Evolutionary conservation across 2,797 vertebrate genomes (phyloP).

Genomic region (Forpus xanthops): DNA sequence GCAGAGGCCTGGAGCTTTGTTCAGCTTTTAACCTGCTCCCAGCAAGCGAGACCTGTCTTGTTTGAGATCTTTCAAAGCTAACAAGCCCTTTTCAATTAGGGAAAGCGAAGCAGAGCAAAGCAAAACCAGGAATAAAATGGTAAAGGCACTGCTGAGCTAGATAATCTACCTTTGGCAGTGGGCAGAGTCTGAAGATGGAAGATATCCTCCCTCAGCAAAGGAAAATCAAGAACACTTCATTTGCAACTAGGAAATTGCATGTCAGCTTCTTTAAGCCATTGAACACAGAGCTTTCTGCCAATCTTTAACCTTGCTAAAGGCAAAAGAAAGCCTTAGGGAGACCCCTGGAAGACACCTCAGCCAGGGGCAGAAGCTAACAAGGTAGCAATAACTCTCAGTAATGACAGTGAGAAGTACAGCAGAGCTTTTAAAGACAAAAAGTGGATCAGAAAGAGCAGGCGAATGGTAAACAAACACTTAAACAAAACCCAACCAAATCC

Average conservation of each 20-base stretch:
- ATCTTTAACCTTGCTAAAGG: background rate
- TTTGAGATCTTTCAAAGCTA: background rate
- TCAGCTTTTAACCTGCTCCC: background rate
- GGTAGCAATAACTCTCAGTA: background rate
- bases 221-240: background rate
- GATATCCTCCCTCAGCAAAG: background rate
- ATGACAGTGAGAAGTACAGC: fast-evolving
- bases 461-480: background rate
- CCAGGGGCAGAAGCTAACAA: background rate
- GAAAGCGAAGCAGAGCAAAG: background rate
- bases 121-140: background rate
- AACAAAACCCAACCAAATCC: background rate
- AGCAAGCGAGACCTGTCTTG: background rate
- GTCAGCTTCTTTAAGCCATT: background rate
- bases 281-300: background rate
- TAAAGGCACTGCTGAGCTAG: background rate
- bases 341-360: background rate
- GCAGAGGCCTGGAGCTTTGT: background rate
- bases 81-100: background rate
- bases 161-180: background rate
- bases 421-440: background rate
- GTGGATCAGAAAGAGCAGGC: background rate
- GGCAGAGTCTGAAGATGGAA: background rate
- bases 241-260: background rate
- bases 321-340: background rate